Evolutionary conservation across 2,797 vertebrate species (phyloP).

Genomic region (Siniperca scherzeri): DNA sequence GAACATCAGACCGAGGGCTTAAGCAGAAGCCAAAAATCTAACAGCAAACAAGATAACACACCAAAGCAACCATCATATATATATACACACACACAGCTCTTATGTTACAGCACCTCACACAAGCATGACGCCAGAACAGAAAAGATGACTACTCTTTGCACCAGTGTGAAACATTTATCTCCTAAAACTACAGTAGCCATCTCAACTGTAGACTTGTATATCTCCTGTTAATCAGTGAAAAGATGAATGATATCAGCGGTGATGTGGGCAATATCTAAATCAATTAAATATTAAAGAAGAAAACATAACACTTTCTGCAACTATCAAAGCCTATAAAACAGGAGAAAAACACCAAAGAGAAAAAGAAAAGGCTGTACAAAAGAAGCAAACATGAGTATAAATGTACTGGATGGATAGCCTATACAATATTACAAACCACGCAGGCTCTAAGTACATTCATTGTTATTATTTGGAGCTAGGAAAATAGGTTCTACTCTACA

Average conservation of each 20-base stretch:
- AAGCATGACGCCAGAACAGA: slow-evolving; percentile 47
- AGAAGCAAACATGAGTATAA: slow-evolving; percentile 52
- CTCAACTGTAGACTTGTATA: slow-evolving; percentile 20
- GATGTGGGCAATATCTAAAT: slow-evolving; percentile 21
- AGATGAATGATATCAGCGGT: slow-evolving; percentile 23
- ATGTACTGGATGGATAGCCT: slow-evolving; percentile 59
- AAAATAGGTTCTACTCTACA: slow-evolving; percentile 73
- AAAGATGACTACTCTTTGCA: slow-evolving; percentile 55
- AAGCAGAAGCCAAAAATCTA: slow-evolving; percentile 42
- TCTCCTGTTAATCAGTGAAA: slow-evolving; percentile 27
- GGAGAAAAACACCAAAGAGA: slow-evolving; percentile 13
- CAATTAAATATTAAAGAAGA: slow-evolving; percentile 27
- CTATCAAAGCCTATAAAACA: slow-evolving; percentile 61
- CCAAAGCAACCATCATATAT: slow-evolving; percentile 60
- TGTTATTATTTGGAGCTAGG: slow-evolving; percentile 63
- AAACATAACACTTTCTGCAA: slow-evolving; percentile 52
- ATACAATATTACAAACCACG: slow-evolving; percentile 61
- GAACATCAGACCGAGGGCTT: slow-evolving; percentile 31
- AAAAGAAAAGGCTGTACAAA: slow-evolving; percentile 53
- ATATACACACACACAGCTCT: slow-evolving; percentile 40
- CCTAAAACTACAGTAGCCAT: slow-evolving; percentile 56
- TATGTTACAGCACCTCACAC: slow-evolving; percentile 74
- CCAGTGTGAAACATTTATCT: slow-evolving; percentile 63
- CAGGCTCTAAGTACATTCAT: slow-evolving; percentile 79
- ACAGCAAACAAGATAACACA: slow-evolving; percentile 52